Conservation (phyloP, 2,888 invertebrate genomes). For the Philereme vetulata region DNA sequence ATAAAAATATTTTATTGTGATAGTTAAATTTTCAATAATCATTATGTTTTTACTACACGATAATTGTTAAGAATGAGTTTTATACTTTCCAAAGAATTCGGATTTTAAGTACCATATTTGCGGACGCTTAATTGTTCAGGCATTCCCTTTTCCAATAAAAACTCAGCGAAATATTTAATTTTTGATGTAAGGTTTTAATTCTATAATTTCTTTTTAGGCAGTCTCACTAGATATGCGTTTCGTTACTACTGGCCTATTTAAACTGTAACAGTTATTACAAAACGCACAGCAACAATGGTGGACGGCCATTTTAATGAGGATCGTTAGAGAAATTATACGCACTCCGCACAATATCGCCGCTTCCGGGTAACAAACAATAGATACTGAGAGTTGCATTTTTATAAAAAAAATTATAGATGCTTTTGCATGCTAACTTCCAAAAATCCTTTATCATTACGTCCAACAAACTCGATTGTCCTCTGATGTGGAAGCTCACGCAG, state of each 20-base stretch:
- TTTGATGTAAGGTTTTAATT: no score
- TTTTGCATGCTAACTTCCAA: no score
- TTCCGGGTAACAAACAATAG: conserved; percentile 37
- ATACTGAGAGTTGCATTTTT: conserved; percentile 10
- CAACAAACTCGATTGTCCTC: no score
- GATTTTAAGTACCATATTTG: no score
- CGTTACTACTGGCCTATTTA: conserved; percentile 37
- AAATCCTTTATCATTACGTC: no score
- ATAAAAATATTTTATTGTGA: conserved; percentile 4
- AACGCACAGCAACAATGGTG: conserved; percentile 31
- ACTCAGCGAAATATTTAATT: no score
- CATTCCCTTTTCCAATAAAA: no score
- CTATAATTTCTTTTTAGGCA: neutral
- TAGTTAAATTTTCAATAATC: conserved; percentile 1
- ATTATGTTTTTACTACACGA: conserved; percentile 2
- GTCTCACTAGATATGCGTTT: neutral
- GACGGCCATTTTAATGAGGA: conserved; percentile 47
- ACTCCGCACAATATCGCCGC: conserved; percentile 35
- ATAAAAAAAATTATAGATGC: neutral
- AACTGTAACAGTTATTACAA: conserved; percentile 41
- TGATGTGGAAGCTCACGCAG: no score
- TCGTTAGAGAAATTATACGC: conserved; percentile 33
- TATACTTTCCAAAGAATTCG: no score
- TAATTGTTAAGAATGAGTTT: no score
- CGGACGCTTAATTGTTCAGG: no score